A percentile compares a stretch with the other conserved stretches of the same genome.
Evolutionary conservation across 2,888 invertebrate genomes (phyloP).

Genomic region (Drosophila engyochracea): DNA sequence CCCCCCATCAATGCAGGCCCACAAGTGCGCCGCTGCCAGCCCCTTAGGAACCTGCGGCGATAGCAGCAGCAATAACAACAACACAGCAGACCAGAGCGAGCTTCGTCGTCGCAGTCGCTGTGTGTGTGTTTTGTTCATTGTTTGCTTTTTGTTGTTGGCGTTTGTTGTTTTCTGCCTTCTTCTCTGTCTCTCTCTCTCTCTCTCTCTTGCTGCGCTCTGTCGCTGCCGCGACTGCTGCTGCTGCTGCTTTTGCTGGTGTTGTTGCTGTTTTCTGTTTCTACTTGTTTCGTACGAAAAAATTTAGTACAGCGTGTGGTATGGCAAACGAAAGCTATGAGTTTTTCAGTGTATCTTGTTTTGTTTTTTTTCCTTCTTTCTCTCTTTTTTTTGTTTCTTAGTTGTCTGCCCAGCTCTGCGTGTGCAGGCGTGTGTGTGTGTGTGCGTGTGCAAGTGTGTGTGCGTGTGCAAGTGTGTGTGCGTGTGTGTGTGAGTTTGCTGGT

Average conservation of each 20-base stretch:
- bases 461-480: conserved; percentile 10
- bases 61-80: conserved; percentile 35
- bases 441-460: conserved; percentile 16
- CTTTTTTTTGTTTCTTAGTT: conserved; percentile 30
- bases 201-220: conserved; percentile 26
- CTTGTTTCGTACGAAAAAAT: conserved; percentile 79
- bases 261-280: conserved; percentile 68
- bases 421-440: conserved; percentile 22
- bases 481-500: conserved; percentile 39
- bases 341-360: conserved; percentile 79
- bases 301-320: conserved; percentile 83
- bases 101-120: conserved; percentile 42
- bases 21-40: conserved; percentile 63
- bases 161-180: conserved; percentile 68
- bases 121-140: conserved; percentile 72
- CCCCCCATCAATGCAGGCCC: conserved; percentile 34
- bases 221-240: conserved; percentile 20
- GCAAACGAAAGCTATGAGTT: conserved; percentile 84
- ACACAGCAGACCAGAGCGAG: conserved; percentile 45
- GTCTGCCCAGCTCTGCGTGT: conserved; percentile 35
- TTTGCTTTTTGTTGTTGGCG: conserved; percentile 78
- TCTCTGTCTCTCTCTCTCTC: conserved; percentile 18
- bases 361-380: conserved; percentile 26
- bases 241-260: conserved; percentile 12
- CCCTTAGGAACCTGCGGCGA: conserved; percentile 74